Evolutionary conservation across 2,888 invertebrate species (phyloP).

Genomic region (Terebella lapidaria): DNA sequence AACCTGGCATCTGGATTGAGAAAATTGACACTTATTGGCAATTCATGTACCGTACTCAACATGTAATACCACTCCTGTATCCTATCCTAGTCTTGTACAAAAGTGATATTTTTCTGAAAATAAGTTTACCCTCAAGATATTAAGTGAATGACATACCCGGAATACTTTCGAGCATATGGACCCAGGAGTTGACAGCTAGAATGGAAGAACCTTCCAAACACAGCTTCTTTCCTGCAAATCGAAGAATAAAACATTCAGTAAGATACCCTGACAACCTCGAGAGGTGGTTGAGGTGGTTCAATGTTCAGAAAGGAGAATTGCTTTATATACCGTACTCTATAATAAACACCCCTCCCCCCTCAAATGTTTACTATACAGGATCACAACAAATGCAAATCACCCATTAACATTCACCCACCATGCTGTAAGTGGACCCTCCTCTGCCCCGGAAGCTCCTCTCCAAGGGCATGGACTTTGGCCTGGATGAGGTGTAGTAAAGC

Average conservation of each 20-base stretch:
- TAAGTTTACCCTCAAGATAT: no score
- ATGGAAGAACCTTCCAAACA: conserved; percentile 43
- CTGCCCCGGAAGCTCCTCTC: not conserved
- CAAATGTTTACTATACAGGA: no score
- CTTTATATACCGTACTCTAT: no score
- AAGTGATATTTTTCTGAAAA: no score
- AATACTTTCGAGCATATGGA: conserved; percentile 29
- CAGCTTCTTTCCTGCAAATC: conserved; percentile 34
- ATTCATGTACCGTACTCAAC: not conserved
- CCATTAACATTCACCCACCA: no score
- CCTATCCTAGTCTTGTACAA: not conserved
- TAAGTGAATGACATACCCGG: conserved; percentile 5
- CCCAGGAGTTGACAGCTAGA: conserved; percentile 42
- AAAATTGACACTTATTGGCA: no score
- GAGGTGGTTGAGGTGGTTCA: no score
- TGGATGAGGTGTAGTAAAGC: not conserved
- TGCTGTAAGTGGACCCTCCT: not conserved
- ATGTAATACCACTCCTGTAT: not conserved
- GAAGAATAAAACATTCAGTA: no score
- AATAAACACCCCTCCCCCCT: no score
- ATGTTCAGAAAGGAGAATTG: no score
- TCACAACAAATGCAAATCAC: no score
- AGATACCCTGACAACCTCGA: no score
- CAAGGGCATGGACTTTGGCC: not conserved
- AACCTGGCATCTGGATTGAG: not conserved